phyloP scores from a whole-genome alignment of 2,888 invertebrate species.

The Drosophila helvetica region DNA sequence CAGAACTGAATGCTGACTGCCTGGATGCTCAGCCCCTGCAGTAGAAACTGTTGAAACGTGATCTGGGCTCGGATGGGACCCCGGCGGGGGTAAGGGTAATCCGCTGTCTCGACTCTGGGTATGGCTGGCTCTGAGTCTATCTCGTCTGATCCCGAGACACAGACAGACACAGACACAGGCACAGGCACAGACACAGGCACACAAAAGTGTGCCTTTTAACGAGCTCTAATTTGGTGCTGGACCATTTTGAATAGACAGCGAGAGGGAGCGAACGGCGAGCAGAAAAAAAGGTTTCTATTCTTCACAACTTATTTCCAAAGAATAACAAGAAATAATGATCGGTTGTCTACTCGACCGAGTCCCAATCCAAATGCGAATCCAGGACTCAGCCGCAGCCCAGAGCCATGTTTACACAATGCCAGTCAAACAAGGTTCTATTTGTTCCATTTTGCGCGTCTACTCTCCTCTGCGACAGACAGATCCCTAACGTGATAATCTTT shows the following conservation, averaged over 20 bases:
- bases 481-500: slow-evolving; percentile 80
- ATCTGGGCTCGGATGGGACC: slow-evolving; percentile 40
- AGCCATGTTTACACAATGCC: slow-evolving; percentile 55
- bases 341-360: slow-evolving; percentile 58
- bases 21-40: slow-evolving; percentile 38
- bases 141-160: slow-evolving; percentile 35
- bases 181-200: slow-evolving; percentile 15
- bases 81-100: slow-evolving; percentile 45
- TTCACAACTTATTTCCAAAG: slow-evolving; percentile 55
- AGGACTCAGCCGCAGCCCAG: slow-evolving; percentile 19
- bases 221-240: slow-evolving; percentile 75
- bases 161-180: slow-evolving; percentile 14
- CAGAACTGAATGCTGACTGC: slow-evolving; percentile 5
- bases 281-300: slow-evolving; percentile 53
- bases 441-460: slow-evolving; percentile 39
- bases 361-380: slow-evolving; percentile 34
- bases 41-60: slow-evolving; percentile 74
- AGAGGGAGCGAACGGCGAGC: slow-evolving; percentile 11
- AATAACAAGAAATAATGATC: slow-evolving; percentile 58
- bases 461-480: slow-evolving; percentile 45
- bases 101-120: slow-evolving; percentile 40
- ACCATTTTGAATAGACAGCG: slow-evolving; percentile 55
- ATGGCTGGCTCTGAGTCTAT: slow-evolving; percentile 14
- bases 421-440: slow-evolving; percentile 49
- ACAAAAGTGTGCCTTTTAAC: slow-evolving; percentile 77